Evolutionary conservation across 1,140 invertebrate genomes (phyloP), one percentile per base, ranked within the genome.

Genomic region (Listronotus bonariensis): DNA sequence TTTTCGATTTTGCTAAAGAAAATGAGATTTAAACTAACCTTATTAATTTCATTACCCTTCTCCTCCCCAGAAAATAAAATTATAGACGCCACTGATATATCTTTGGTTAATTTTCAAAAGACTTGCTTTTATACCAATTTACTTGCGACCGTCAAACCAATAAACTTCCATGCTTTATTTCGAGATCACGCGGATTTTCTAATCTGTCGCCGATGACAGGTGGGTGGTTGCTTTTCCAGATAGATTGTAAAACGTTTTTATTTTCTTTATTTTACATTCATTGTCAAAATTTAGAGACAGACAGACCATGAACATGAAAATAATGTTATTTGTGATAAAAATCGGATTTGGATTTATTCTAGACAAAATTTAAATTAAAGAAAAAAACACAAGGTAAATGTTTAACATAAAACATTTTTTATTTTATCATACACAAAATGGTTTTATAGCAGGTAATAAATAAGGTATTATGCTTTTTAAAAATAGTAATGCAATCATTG

Each of bases 141-240:
- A 57, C 55, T 57, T 1, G 6, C 14, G 3, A 8, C 55, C 42
- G 12, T 20, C 6, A 32, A 32, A 57, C 42, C 55, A 57, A 57
- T 57, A 57, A 45, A 46, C 41, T 18, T 32, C 12, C 10, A 18
- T 20, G 41, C 46, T 40, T 59, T 43, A 59, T 59, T 59, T 51
- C 34, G 41, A 59, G 45, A 59, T 45, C 38, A 61, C 40, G 58
- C 36, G 58, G 48, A 61, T 52, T 61, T 61, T 48, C 58, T 61
- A 61, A 61, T 61, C 58, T 61, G 48, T 61, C 58, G 14, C 11
- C 17, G 58, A 52, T 61, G 58, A 61, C 58, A 61, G 49, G 58
- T 52, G 38, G 34, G 41, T 52, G 7, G 31, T 11, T 32, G 48
- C 14, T 51, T 61, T n/a, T 51, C 46, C 45, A 38, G 32, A 49